These are phyloP conservation scores for Melikaiella ostensackeni DNA, from an alignment of 2,888 invertebrate genomes.

Conservation along the genomic window DNA sequence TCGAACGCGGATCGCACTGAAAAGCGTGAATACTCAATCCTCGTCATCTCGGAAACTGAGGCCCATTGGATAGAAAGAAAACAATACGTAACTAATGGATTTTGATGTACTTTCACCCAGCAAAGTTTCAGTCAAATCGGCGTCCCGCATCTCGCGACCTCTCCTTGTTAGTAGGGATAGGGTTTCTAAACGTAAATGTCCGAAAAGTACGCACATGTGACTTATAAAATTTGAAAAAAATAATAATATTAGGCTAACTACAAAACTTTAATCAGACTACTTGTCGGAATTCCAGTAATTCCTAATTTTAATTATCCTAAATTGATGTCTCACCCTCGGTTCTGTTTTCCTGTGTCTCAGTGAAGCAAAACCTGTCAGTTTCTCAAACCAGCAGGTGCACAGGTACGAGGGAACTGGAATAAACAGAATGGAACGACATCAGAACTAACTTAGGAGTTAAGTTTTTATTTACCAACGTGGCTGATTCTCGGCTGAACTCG, in stretches of 20 bases:
- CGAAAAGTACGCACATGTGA: background rate
- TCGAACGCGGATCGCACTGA: no score
- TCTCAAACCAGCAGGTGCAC: background rate
- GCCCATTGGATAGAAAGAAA: no score
- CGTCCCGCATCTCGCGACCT: no score
- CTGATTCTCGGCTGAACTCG: constrained; percentile 68
- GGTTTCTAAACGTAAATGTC: no score
- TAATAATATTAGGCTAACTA: no score
- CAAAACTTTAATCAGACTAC: background rate
- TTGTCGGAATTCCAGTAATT: background rate
- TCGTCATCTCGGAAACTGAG: no score
- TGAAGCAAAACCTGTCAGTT: background rate
- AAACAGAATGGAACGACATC: constrained; percentile 60
- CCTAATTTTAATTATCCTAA: background rate
- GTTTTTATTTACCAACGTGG: constrained; percentile 71
- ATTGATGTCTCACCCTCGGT: background rate
- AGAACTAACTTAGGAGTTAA: constrained; percentile 65
- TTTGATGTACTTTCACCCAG: no score
- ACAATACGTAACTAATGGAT: no score
- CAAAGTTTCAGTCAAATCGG: no score
- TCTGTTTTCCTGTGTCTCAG: background rate
- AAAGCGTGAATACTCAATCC: no score
- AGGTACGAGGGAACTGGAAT: constrained; percentile 15
- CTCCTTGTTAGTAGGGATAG: no score
- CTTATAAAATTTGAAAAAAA: no score